A percentile compares a stretch with the other conserved stretches of the same genome.
Evolutionary conservation across 2,113 vertebrate species (phyloP).

Genomic region (Gambusia affinis): DNA sequence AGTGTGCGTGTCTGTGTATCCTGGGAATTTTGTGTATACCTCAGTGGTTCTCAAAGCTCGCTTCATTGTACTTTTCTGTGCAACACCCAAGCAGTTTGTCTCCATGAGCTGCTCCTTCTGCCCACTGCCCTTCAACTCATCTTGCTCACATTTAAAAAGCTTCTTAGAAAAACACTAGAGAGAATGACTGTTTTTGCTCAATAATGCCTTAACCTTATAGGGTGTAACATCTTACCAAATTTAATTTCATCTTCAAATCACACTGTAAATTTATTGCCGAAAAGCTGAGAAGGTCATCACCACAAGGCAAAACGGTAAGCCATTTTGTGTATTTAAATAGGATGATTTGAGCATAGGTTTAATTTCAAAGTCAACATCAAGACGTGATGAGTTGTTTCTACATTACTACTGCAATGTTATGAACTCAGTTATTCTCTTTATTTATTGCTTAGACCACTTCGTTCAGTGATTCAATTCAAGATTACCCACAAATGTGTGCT

Average conservation of each 20-base stretch:
- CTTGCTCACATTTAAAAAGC: background rate
- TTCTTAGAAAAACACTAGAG: background rate
- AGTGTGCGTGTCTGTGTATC: background rate
- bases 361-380: background rate
- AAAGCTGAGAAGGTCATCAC: background rate
- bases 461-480: no score
- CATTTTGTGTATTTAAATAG: background rate
- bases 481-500: background rate
- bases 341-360: background rate
- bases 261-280: background rate
- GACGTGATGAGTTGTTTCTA: background rate
- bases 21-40: constrained; percentile 28
- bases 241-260: background rate
- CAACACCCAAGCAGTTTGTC: constrained; percentile 22
- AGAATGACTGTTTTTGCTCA: background rate
- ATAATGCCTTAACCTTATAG: background rate
- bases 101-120: constrained; percentile 19
- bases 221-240: background rate
- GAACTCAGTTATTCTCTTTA: no score
- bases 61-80: constrained; percentile 12
- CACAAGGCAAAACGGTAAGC: no score
- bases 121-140: constrained; percentile 3
- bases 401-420: background rate
- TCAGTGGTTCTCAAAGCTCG: constrained; percentile 43
- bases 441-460: no score